Conservation (phyloP, 2,888 invertebrate genomes). For the Tachystola acroxantha region DNA sequence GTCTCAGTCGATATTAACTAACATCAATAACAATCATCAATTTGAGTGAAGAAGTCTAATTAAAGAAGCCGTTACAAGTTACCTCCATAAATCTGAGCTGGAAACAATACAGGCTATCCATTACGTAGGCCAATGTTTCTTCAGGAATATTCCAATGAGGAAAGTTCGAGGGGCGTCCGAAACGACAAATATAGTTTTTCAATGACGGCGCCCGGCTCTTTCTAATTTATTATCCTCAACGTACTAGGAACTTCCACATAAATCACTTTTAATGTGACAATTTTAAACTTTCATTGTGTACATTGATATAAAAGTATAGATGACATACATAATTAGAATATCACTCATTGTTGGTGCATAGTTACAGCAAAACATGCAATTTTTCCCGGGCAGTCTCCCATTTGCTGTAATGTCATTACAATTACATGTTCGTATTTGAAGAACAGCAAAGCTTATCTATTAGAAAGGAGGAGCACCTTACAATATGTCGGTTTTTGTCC, state of each 20-base stretch:
- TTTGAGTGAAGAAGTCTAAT: constrained; percentile 74
- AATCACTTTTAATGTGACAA: constrained; percentile 40
- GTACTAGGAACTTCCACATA: constrained; percentile 38
- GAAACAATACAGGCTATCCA: constrained; percentile 73
- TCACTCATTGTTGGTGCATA: too few species aligned
- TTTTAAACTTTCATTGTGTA: constrained; percentile 9
- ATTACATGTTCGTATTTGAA: too few species aligned
- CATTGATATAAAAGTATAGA: not conserved
- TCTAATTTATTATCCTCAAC: constrained; percentile 50
- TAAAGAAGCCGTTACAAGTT: constrained; percentile 77
- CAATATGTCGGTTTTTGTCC: too few species aligned
- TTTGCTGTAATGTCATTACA: too few species aligned
- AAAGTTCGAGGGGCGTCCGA: constrained; percentile 55
- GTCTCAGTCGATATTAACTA: constrained; percentile 50
- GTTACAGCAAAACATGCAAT: too few species aligned
- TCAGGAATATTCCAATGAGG: constrained; percentile 67
- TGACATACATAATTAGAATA: too few species aligned
- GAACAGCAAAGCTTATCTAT: too few species aligned
- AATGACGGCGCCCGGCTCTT: constrained; percentile 49
- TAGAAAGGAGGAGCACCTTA: too few species aligned
- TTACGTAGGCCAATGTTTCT: constrained; percentile 65
- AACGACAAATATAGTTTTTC: constrained; percentile 69
- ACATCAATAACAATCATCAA: constrained; percentile 74
- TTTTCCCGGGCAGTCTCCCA: too few species aligned
- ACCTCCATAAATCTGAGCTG: constrained; percentile 74